Base-by-base conservation (phyloP, 2,113 vertebrate species). In the Scomber japonicus region DNA sequence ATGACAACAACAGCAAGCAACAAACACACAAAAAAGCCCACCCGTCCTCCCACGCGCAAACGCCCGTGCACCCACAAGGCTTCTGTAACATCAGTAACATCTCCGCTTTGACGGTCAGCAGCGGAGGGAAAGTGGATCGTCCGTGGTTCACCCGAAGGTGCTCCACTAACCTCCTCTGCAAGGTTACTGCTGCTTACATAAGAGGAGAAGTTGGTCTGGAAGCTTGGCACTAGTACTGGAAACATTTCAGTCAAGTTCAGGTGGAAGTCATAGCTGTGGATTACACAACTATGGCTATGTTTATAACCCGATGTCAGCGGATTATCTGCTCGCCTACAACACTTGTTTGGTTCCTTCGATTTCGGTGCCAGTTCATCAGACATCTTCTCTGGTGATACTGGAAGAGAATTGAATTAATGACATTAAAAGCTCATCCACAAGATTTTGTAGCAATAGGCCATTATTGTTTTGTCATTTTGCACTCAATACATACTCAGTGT, bases 131-230 rank as follows among this genome's bases (percentile, higher is more conserved):
- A 24, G 12, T n/a, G 63, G 24, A 9, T 35, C 7, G 46, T 46
- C 50, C 0, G 21, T 48, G 49, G 65, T 54, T 83, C 78, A 80
- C 83, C 88, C 66, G 24, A 61, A 57, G 77, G 67, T 75, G 68
- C 60, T 74, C 76, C 10, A 51, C 61, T 77, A 61, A 72, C 88
- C 80, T 82, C 67, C 74, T 69, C 48, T 66, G 35, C 61, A 51
- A 71, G 82, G 71, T 76, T 61, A 40, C 49, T 24, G 60, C 72
- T 30, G 62, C 63, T 89, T 88, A 75, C 51, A 27, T 75, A 83
- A 87, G 68, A 57, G 62, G 11, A 70, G 30, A 53, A 35, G 55
- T 44, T 45, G 60, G 10, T 61, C 10, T n/a, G 45, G 62, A 64
- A 3, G 51, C 73, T 74, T 80, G 86, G 71, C 81, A 44, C 61